Percentiles rank a stretch among this genome's conserved stretches.
Evolutionary conservation across 2,797 vertebrate species (phyloP).

Genomic region (Apogon talboti): DNA sequence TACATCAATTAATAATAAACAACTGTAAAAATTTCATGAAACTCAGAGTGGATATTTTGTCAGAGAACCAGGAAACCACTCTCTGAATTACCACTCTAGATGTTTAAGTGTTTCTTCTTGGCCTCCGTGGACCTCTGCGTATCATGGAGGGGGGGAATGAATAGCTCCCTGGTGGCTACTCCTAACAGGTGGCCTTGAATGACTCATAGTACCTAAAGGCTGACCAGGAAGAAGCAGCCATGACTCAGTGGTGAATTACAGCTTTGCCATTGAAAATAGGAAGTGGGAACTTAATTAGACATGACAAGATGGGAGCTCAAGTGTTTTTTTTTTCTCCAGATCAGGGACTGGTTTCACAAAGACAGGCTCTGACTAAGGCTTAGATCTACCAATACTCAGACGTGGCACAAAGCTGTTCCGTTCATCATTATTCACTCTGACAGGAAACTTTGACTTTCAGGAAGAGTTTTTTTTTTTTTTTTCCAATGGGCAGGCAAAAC

Average conservation of each 20-base stretch:
- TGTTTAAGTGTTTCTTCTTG: slow-evolving; percentile 26
- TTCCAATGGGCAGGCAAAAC: no score
- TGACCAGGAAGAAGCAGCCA: slow-evolving; percentile 43
- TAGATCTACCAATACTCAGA: no score
- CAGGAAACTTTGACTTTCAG: no score
- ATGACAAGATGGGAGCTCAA: slow-evolving; percentile 18
- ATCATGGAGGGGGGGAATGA: slow-evolving; percentile 45
- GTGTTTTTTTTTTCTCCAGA: slow-evolving; percentile 28
- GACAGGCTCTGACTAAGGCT: no score
- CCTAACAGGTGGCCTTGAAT: slow-evolving; percentile 71
- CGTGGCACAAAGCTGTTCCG: no score
- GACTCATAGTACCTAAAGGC: slow-evolving; percentile 54
- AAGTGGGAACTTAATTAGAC: slow-evolving; percentile 35
- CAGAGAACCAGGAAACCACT: slow-evolving; percentile 14
- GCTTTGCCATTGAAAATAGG: slow-evolving; percentile 31
- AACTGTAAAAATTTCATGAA: slow-evolving; percentile 11
- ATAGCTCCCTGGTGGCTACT: slow-evolving; percentile 52
- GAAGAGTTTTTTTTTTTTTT: no score
- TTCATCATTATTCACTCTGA: no score
- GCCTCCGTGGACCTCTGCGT: slow-evolving; percentile 46
- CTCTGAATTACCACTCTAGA: slow-evolving; percentile 3
- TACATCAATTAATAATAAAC: slow-evolving; percentile 37
- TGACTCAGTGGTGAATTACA: slow-evolving; percentile 48
- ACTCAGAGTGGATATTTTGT: slow-evolving; percentile 14
- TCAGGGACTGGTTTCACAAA: no score